Evolutionary conservation across 1,140 invertebrate genomes (phyloP), one percentile per base, ranked within the genome.

Genomic region (Leguminivora glycinivorella): DNA sequence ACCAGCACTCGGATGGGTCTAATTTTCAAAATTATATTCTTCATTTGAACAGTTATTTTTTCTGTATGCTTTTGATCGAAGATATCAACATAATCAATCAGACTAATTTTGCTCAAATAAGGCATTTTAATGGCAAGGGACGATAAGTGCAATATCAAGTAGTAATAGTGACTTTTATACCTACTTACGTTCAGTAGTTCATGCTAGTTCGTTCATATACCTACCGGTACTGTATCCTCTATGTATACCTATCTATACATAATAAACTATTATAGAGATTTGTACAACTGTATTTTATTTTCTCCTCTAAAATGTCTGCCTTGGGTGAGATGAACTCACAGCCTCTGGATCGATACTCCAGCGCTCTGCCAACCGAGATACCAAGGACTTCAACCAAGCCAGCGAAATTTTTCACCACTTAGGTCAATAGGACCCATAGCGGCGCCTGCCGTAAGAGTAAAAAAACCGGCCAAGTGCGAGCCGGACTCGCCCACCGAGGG

Each of bases 191-290:
- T 83, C 74, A 70, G 81, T 87, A 87, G 84, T 80, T 71, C 75
- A 75, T 73, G 81, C 83, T 85, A 84, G 83, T 72, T 69, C 47
- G 71, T 80, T 71, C 80, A 81, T 76, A 74, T 76, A 74, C 67
- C 75, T 79, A 82, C 81, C 73, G 72, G 73, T 81, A 81, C 78
- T 77, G 78, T 68, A 73, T 78, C 68, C 70, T 80, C 77, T 83
- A 81, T 85, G 81, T 88, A 87, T 80, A 83, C 80, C 78, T 82
- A 73, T 80, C 75, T 81, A 83, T 82, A 83, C 73, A 74, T 79
- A 78, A 68, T 78, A 70, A 88, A 86, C 82, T 83, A 78, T 79
- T 82, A 84, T 86, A 88, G 83, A 84, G 80, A 84, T 88, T 86
- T 83, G 82, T 85, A 84, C 56, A 31, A 1, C 47, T 34, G 58